phyloP scores from a whole-genome alignment of 2,888 invertebrate genomes.

The Temnothorax unifasciatus region DNA sequence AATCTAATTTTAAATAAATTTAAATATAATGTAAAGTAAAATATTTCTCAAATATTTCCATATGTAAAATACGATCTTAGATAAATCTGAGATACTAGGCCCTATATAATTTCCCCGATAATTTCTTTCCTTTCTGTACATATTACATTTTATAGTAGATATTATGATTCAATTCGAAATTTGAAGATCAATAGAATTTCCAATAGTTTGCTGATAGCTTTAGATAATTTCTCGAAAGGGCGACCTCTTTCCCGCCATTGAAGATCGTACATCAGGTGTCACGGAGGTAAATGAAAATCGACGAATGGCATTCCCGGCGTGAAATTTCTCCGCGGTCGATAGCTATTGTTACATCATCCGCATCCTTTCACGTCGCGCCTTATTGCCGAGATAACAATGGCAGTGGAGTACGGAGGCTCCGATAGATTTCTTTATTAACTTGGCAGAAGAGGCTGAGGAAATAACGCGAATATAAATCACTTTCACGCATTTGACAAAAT shows the following conservation, averaged over 20 bases:
- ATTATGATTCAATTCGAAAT: neutral
- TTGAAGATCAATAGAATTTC: neutral
- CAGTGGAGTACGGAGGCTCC: slow-evolving; percentile 4
- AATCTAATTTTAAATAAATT: neutral
- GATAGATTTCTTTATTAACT: slow-evolving; percentile 42
- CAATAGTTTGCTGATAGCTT: neutral
- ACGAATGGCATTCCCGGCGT: slow-evolving; percentile 52
- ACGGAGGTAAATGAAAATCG: slow-evolving; percentile 40
- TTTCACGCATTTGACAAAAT: neutral
- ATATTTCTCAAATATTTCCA: neutral
- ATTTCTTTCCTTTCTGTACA: neutral
- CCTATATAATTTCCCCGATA: too few relatives aligned
- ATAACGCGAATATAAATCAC: neutral
- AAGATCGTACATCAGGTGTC: slow-evolving; percentile 59
- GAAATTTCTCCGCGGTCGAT: slow-evolving; percentile 70
- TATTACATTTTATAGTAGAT: neutral
- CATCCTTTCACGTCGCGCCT: slow-evolving; percentile 69
- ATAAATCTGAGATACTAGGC: neutral
- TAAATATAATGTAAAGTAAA: neutral
- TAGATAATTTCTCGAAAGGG: neutral
- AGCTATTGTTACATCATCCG: slow-evolving; percentile 69
- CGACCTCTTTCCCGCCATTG: neutral
- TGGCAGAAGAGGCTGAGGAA: neutral
- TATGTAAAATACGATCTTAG: neutral
- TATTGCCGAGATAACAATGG: slow-evolving; percentile 58